Evolutionary conservation across 2,888 invertebrate genomes (phyloP), one percentile per base, ranked within the genome.

Genomic region (Amiota minor): DNA sequence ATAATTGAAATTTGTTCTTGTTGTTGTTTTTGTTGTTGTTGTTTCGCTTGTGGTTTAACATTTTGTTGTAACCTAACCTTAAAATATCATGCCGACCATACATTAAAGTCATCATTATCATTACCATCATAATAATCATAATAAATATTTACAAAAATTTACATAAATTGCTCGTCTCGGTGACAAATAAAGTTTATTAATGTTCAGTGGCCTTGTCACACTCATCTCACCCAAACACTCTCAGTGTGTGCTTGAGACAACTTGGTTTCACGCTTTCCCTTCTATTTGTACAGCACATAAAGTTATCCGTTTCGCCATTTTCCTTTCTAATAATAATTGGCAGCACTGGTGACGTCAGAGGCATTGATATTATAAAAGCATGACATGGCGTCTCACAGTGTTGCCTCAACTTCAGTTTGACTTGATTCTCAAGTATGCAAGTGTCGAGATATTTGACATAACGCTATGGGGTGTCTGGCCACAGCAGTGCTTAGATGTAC

Each of bases 1-100:
- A 82, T 83, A 83, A 83, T 83, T 83, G 83, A 83, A 84, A 84
- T 81, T 83, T 81, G 83, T 82, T 84, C 82, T 83, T 82, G 80
- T 80, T 74, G 80, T 74, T 55, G 45, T 35, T 64, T 9, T 8
- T 46, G 64, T 45, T 64, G 64, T 46, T 18, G 45, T 64, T 64
- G 4, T 64, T 10, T 18, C 16, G 49, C 47, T 35, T 53, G 35
- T 56, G 46, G 16, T 56, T 56, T n/a, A n/a, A n/a, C n/a, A n/a
- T n/a, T 46, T 45, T 65, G 16, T n/a, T 20, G 50, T 68, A 23
- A 20, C 53, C 53, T 53, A 68, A 68, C 50, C 67, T 68, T 53
- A 53, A 68, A 64, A 23, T 72, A 71, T 59, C 56, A 45, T 53
- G 16, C 35, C 35, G 2, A 35, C 35, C 35, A 35, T 8, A 35